Evolutionary conservation across 2,797 vertebrate genomes (phyloP).

Genomic region (Chanos chanos): DNA sequence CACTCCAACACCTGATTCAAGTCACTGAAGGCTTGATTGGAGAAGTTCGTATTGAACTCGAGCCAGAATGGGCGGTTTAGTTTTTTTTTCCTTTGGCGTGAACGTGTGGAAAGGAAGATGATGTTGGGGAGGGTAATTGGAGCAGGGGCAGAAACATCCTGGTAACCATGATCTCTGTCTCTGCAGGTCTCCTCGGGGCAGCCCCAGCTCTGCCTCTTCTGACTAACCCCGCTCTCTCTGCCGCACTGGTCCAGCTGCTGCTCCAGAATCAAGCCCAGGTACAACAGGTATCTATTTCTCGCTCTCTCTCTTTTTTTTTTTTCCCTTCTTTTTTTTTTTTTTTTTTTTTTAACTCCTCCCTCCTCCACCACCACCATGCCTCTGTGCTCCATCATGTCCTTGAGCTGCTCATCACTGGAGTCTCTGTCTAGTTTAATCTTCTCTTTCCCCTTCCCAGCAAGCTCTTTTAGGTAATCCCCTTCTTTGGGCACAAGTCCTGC

Average conservation of each 20-base stretch:
- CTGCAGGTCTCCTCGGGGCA: slow-evolving; percentile 82
- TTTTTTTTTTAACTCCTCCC: not conserved
- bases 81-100: too few species aligned
- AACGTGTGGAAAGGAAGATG: too few species aligned
- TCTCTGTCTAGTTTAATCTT: slow-evolving; percentile 36
- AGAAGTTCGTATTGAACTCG: too few species aligned
- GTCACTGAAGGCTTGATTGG: too few species aligned
- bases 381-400: not conserved
- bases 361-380: not conserved
- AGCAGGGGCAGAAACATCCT: not conserved
- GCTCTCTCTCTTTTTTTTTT: not conserved
- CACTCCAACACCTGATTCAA: too few species aligned
- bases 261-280: slow-evolving; percentile 82
- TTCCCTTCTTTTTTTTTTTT: not conserved
- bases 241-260: slow-evolving; percentile 83
- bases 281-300: slow-evolving; percentile 75
- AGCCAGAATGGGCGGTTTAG: too few species aligned
- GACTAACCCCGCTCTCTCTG: slow-evolving; percentile 79
- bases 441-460: slow-evolving; percentile 66
- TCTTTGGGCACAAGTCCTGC: slow-evolving; percentile 77
- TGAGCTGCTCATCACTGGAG: not conserved
- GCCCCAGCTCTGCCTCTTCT: slow-evolving; percentile 80
- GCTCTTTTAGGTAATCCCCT: slow-evolving; percentile 76
- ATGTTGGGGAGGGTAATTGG: too few species aligned
- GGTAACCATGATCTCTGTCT: not conserved